phyloP scores from a whole-genome alignment of 2,113 vertebrate genomes.

The Cyrtonyx montezumae region DNA sequence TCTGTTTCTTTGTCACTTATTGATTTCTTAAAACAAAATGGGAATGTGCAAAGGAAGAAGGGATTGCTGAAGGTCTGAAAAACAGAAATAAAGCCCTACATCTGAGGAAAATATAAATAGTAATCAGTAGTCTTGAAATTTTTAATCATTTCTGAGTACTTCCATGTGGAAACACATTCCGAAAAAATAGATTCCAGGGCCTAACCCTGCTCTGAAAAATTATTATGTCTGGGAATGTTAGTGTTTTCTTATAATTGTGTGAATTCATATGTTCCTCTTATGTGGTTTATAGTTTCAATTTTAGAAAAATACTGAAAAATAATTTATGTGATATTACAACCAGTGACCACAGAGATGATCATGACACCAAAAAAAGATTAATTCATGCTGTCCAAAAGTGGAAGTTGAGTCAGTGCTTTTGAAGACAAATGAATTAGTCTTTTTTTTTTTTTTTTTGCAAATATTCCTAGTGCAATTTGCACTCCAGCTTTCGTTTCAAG shows the following conservation, averaged over 20 bases:
- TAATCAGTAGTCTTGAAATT: background rate
- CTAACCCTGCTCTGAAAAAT: background rate
- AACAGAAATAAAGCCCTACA: background rate
- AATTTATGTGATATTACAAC: background rate
- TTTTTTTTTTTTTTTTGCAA: background rate
- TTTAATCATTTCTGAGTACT: background rate
- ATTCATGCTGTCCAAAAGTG: accelerated
- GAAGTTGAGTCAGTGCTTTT: background rate
- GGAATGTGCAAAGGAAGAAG: background rate
- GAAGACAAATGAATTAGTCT: background rate
- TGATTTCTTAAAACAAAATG: background rate
- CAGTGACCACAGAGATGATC: background rate
- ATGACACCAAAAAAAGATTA: background rate
- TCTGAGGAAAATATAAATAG: background rate
- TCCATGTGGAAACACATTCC: background rate
- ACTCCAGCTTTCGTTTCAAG: background rate
- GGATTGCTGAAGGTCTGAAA: background rate
- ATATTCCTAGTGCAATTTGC: background rate
- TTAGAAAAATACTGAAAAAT: no score
- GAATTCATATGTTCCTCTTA: background rate
- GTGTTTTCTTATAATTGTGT: accelerated
- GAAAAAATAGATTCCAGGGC: background rate
- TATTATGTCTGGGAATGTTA: background rate
- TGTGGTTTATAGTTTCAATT: background rate
- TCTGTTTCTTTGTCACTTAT: background rate